Evolutionary conservation across 2,113 vertebrate genomes (phyloP).

Genomic region (Myanophis thanlyinensis): DNA sequence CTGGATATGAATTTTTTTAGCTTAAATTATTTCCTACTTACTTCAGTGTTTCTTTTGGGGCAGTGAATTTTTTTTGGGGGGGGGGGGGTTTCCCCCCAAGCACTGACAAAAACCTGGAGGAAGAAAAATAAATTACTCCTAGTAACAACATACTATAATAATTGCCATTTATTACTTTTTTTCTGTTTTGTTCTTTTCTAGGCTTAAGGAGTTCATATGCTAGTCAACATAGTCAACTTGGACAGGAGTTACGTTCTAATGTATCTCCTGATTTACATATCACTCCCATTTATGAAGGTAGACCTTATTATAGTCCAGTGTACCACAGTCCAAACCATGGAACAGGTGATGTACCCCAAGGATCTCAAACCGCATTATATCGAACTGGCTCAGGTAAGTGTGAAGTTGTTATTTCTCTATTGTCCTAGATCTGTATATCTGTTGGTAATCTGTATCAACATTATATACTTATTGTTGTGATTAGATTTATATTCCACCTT

Average conservation of each 20-base stretch:
- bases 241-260: constrained; percentile 83
- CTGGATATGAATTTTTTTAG: neutral
- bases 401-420: neutral
- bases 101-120: neutral
- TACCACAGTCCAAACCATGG: constrained; percentile 87
- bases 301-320: constrained; percentile 87
- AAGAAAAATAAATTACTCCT: neutral
- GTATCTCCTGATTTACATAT: constrained; percentile 92
- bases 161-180: neutral
- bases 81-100: too few relatives aligned
- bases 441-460: neutral
- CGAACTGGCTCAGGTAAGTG: constrained; percentile 84
- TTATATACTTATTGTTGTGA: neutral
- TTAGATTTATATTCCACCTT: neutral
- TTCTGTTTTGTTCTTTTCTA: constrained; percentile 53
- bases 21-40: neutral
- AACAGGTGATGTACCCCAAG: constrained; percentile 73
- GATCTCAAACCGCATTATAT: constrained; percentile 84
- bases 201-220: constrained; percentile 90
- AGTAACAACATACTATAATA: neutral
- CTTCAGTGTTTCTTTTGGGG: neutral
- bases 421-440: too few relatives aligned
- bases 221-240: constrained; percentile 91
- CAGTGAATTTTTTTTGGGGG: neutral
- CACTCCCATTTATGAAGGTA: constrained; percentile 92